Conservation (phyloP, 1,140 invertebrate genomes). For the Paraescarpia echinospica region DNA sequence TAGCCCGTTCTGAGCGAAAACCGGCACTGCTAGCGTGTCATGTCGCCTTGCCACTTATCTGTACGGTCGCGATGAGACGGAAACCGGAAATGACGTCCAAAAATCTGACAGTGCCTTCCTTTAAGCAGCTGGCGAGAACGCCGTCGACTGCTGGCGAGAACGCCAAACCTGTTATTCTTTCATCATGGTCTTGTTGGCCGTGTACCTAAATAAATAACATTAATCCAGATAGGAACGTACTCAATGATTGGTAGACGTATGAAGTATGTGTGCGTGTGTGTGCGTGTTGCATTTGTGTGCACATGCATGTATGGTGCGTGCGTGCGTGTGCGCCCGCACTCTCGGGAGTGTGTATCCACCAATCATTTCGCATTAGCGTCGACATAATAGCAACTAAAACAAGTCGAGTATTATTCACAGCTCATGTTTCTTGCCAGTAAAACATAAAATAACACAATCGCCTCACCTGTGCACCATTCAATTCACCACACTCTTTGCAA, state of each 20-base stretch:
- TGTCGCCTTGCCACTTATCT: neutral
- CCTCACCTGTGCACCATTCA: conserved; percentile 19
- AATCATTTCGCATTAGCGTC: neutral
- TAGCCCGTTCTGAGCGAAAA: neutral
- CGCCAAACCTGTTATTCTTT: conserved; percentile 4
- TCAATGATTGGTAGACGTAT: too few relatives aligned
- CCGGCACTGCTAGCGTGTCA: neutral
- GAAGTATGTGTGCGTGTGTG: neutral
- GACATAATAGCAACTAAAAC: neutral
- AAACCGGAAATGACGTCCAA: neutral
- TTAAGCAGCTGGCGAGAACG: neutral
- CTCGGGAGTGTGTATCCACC: neutral
- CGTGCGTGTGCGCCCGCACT: neutral
- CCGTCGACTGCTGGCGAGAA: conserved; percentile 10
- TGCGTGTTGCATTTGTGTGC: neutral
- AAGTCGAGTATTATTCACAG: neutral
- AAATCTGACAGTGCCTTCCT: conserved; percentile 17
- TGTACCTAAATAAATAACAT: neutral
- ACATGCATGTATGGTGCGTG: neutral
- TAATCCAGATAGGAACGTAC: too few relatives aligned
- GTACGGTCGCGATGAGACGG: neutral
- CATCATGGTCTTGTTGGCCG: neutral
- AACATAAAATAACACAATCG: neutral
- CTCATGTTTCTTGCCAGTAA: neutral
- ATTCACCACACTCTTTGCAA: conserved; percentile 21